phyloP scores from a whole-genome alignment of 2,888 invertebrate genomes.

The Spodoptera littoralis region DNA sequence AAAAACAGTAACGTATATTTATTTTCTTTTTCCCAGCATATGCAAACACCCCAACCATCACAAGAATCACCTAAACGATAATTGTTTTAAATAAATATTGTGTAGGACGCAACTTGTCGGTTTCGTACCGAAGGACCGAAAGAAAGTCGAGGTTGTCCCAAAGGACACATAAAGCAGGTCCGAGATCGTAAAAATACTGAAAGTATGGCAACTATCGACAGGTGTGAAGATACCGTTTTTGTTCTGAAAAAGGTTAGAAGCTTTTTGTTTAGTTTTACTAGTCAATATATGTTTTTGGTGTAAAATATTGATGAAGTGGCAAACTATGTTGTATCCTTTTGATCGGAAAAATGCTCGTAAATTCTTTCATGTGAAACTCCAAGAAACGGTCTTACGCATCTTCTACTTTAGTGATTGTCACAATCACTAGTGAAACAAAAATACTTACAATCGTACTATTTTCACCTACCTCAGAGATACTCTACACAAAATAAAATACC shows the following conservation, averaged over 20 bases:
- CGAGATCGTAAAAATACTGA: conserved; percentile 59
- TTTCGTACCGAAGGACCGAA: conserved; percentile 38
- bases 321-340: too few relatives aligned
- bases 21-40: too few relatives aligned
- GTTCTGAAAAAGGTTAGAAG: conserved; percentile 29
- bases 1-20: too few relatives aligned
- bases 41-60: not conserved
- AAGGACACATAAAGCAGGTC: conserved; percentile 60
- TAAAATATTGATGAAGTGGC: not conserved
- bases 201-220: conserved; percentile 54
- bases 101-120: conserved; percentile 30
- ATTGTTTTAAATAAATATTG: conserved; percentile 51
- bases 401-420: too few relatives aligned
- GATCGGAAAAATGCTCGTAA: too few relatives aligned
- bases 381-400: too few relatives aligned
- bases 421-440: too few relatives aligned
- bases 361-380: too few relatives aligned
- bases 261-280: conserved; percentile 28
- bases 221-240: conserved; percentile 41
- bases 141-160: conserved; percentile 45
- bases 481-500: conserved; percentile 28
- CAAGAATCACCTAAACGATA: conserved; percentile 20
- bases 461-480: conserved; percentile 13
- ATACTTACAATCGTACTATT: conserved; percentile 7
- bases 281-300: conserved; percentile 11